These are phyloP conservation scores for Magallana nippona DNA, from an alignment of 2,888 invertebrate genomes.

Conservation along the genomic window DNA sequence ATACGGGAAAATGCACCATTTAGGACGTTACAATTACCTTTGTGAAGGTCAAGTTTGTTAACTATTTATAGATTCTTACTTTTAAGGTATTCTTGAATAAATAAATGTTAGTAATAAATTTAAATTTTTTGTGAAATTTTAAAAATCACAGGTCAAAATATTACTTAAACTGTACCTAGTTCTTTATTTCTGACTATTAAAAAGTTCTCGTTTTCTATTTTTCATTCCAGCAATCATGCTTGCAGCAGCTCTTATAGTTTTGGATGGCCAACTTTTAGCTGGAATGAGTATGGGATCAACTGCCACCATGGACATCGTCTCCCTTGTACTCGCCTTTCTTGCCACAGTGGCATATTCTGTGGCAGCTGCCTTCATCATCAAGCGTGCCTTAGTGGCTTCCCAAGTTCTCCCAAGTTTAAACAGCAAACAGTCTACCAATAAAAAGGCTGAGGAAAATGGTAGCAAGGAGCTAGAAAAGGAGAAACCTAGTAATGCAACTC, in stretches of 20 bases:
- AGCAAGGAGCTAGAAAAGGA: neutral
- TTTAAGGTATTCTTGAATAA: no score
- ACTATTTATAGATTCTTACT: no score
- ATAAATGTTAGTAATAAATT: no score
- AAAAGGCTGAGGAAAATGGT: neutral
- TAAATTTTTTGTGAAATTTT: no score
- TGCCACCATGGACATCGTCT: neutral
- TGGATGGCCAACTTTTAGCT: constrained; percentile 6
- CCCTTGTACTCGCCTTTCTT: neutral
- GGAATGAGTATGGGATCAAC: neutral
- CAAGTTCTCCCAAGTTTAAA: neutral
- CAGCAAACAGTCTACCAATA: neutral
- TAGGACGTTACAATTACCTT: no score
- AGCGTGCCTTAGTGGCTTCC: neutral
- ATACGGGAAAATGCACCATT: no score
- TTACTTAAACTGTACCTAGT: no score
- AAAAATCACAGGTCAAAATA: no score
- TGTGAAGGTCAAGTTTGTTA: no score
- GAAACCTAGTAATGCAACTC: neutral
- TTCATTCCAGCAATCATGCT: constrained; percentile 3
- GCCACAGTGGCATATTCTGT: constrained; percentile 5
- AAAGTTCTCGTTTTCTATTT: neutral
- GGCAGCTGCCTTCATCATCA: constrained; percentile 25
- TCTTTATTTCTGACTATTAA: no score
- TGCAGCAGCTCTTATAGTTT: neutral